Conservation (phyloP, 2,888 invertebrate genomes). For the Oconnorella tubifera region DNA sequence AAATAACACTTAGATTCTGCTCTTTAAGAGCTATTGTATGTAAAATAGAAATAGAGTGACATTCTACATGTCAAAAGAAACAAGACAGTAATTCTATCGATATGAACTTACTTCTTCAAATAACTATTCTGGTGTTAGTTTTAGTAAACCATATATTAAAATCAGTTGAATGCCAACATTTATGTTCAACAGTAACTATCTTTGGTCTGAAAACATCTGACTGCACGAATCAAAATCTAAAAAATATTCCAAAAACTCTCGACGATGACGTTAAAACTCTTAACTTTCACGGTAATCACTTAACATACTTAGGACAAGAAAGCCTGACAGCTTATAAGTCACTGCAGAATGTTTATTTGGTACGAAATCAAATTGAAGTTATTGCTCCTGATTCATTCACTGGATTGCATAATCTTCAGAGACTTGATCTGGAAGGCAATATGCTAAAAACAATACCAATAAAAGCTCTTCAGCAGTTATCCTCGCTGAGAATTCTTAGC, state of each 20-base stretch:
- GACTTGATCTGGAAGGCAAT: conserved; percentile 32
- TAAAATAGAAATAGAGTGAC: no score
- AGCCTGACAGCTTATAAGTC: conserved; percentile 28
- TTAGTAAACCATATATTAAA: no score
- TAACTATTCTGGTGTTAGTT: no score
- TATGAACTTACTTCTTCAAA: no score
- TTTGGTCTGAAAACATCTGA: conserved; percentile 31
- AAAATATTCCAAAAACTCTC: conserved; percentile 25
- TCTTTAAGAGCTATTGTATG: no score
- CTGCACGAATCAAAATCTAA: conserved; percentile 26
- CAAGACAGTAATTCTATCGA: no score
- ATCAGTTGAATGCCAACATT: no score
- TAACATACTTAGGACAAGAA: conserved; percentile 27
- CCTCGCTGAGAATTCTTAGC: conserved; percentile 28
- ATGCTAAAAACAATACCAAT: conserved; percentile 24
- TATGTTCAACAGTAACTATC: conserved; percentile 28
- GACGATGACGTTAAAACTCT: conserved; percentile 33
- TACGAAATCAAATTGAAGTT: conserved; percentile 28
- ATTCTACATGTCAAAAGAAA: no score
- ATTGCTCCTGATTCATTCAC: conserved; percentile 33
- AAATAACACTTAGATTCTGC: no score
- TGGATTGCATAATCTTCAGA: conserved; percentile 32
- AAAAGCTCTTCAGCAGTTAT: conserved; percentile 23
- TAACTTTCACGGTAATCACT: conserved; percentile 28
- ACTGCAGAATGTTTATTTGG: conserved; percentile 34